Conservation (phyloP, 2,888 invertebrate genomes). For the Nephrotoma guestfalica region DNA sequence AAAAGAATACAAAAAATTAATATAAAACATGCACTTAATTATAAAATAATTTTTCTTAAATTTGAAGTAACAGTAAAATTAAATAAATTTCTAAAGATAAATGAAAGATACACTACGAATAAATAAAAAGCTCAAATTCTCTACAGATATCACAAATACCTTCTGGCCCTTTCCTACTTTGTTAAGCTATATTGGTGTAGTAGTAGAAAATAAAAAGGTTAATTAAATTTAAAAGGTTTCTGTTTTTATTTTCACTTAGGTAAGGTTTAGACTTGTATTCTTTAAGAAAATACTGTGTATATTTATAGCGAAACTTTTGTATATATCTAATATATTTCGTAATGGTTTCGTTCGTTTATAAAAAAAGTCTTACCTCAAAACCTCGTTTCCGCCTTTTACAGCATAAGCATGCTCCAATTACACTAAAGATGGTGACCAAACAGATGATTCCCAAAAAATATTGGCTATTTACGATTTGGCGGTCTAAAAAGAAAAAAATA, state of each 20-base stretch:
- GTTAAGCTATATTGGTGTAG: slow-evolving; percentile 13
- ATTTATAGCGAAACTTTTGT: background rate
- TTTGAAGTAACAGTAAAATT: background rate
- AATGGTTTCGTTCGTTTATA: too few relatives aligned
- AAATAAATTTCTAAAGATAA: background rate
- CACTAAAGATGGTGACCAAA: slow-evolving; percentile 12
- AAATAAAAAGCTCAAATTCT: background rate
- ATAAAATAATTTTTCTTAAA: background rate
- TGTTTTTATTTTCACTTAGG: background rate
- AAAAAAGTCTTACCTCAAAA: slow-evolving; percentile 13
- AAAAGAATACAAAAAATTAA: background rate
- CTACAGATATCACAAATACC: slow-evolving; percentile 10
- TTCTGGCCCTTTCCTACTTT: slow-evolving; percentile 14
- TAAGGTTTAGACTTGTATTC: background rate
- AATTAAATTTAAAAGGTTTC: background rate
- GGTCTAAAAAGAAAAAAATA: background rate
- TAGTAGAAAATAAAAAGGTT: background rate
- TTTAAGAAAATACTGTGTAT: background rate
- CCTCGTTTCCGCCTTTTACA: slow-evolving; percentile 15
- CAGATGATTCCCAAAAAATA: slow-evolving; percentile 10
- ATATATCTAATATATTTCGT: too few relatives aligned
- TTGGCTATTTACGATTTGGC: background rate
- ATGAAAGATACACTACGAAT: background rate
- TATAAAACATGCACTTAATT: background rate
- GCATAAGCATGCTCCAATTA: slow-evolving; percentile 14